phyloP scores from a whole-genome alignment of 2,888 invertebrate genomes.

The Priocnemis perturbator region DNA sequence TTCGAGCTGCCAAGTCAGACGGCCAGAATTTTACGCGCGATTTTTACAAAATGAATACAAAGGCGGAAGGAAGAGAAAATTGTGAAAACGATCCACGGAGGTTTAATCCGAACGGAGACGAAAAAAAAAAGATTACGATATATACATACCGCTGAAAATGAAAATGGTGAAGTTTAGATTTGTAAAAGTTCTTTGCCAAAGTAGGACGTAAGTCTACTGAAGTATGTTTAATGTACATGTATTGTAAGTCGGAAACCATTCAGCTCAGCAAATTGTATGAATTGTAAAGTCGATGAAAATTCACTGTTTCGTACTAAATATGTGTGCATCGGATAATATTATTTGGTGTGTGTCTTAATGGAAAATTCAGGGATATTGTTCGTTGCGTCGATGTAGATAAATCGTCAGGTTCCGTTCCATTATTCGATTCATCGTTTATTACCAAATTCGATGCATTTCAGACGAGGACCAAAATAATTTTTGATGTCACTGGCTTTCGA shows the following conservation, averaged over 20 bases:
- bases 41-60: slow-evolving; percentile 35
- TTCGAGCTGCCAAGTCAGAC: slow-evolving; percentile 49
- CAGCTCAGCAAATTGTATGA: slow-evolving; percentile 44
- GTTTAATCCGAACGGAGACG: neutral
- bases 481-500: neutral
- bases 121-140: slow-evolving; percentile 22
- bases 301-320: slow-evolving; percentile 49
- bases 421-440: slow-evolving; percentile 28
- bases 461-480: slow-evolving; percentile 58
- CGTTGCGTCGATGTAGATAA: slow-evolving; percentile 37
- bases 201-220: slow-evolving; percentile 66
- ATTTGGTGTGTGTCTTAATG: neutral
- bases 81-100: slow-evolving; percentile 9
- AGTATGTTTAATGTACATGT: slow-evolving; percentile 61
- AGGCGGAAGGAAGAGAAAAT: slow-evolving; percentile 25
- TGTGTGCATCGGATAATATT: slow-evolving; percentile 23
- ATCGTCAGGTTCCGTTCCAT: slow-evolving; percentile 31
- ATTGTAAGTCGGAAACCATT: slow-evolving; percentile 44
- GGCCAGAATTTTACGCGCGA: slow-evolving; percentile 50
- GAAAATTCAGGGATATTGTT: slow-evolving; percentile 33
- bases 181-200: slow-evolving; percentile 65
- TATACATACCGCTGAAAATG: slow-evolving; percentile 14
- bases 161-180: slow-evolving; percentile 50
- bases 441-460: slow-evolving; percentile 43
- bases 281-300: slow-evolving; percentile 62